Percentiles rank a stretch among this genome's conserved stretches.
phyloP scores from a whole-genome alignment of 2,113 vertebrate genomes.

The Seriola aureovittata region DNA sequence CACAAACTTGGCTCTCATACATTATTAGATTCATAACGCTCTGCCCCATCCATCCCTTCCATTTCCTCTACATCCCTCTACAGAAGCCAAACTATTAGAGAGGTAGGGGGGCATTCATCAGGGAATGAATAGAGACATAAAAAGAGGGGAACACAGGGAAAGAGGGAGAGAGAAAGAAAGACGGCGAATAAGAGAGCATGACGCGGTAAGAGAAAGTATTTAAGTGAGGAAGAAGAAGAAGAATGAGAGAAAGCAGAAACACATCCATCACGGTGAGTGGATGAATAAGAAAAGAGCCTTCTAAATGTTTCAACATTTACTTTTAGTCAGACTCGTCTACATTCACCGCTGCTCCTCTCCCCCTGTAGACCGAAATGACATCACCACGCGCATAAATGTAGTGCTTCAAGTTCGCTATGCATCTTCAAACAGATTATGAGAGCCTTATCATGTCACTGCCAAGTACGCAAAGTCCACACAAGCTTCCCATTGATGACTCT shows the following conservation, averaged over 20 bases:
- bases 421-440: slow-evolving; percentile 61
- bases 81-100: slow-evolving; percentile 49
- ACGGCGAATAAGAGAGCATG: background rate
- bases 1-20: slow-evolving; percentile 45
- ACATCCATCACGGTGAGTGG: slow-evolving; percentile 12
- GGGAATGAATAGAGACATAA: slow-evolving; percentile 17
- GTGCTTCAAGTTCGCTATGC: slow-evolving; percentile 42
- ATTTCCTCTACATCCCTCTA: slow-evolving; percentile 39
- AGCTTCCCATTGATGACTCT: slow-evolving; percentile 33
- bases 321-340: slow-evolving; percentile 33
- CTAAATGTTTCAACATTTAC: slow-evolving; percentile 60
- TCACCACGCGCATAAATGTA: slow-evolving; percentile 14
- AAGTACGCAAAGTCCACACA: slow-evolving; percentile 33
- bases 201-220: background rate
- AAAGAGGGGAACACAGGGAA: background rate
- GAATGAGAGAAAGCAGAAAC: slow-evolving; percentile 2
- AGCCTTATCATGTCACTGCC: slow-evolving; percentile 61
- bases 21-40: slow-evolving; percentile 60
- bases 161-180: background rate
- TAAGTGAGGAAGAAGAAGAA: background rate
- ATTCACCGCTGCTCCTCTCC: background rate
- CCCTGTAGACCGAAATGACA: slow-evolving; percentile 25
- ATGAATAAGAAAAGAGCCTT: slow-evolving; percentile 46
- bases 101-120: slow-evolving; percentile 34
- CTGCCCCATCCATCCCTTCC: slow-evolving; percentile 22